Percentiles rank a stretch among this genome's conserved stretches.
Evolutionary conservation across 2,888 invertebrate genomes (phyloP).

Genomic region (Himalopsyche kuldschensis): DNA sequence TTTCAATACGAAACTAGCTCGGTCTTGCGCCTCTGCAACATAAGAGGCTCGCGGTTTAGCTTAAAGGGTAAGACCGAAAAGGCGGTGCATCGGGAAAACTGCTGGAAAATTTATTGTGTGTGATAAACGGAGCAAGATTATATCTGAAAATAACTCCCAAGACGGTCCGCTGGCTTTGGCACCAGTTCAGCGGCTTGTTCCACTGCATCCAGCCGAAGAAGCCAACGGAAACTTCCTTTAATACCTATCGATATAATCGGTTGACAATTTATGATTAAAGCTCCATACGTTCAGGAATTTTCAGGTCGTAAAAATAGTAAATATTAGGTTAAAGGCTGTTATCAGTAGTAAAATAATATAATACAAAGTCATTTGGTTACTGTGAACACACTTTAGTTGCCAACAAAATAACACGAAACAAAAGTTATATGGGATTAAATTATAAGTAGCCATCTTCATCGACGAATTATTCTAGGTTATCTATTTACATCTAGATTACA

Average conservation of each 20-base stretch:
- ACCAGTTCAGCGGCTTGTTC: constrained; percentile 35
- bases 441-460: too few species aligned
- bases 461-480: too few species aligned
- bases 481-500: too few species aligned
- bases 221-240: not conserved
- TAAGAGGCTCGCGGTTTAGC: not conserved
- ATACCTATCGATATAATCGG: not conserved
- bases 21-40: not conserved
- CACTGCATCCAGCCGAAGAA: constrained; percentile 2
- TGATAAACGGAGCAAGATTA: constrained; percentile 34
- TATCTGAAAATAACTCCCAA: constrained; percentile 25
- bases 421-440: too few species aligned
- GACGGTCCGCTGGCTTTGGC: constrained; percentile 18
- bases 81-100: not conserved
- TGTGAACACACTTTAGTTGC: too few species aligned
- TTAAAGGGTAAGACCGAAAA: not conserved
- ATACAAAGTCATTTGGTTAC: too few species aligned
- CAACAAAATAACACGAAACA: too few species aligned
- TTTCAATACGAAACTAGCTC: not conserved
- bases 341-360: too few species aligned
- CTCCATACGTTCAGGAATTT: too few species aligned
- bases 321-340: too few species aligned
- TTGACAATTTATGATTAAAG: not conserved
- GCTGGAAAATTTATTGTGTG: constrained; percentile 24
- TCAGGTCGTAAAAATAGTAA: too few species aligned